Evolutionary conservation across 2,113 vertebrate genomes (phyloP).

Genomic region (Seriola aureovittata): DNA sequence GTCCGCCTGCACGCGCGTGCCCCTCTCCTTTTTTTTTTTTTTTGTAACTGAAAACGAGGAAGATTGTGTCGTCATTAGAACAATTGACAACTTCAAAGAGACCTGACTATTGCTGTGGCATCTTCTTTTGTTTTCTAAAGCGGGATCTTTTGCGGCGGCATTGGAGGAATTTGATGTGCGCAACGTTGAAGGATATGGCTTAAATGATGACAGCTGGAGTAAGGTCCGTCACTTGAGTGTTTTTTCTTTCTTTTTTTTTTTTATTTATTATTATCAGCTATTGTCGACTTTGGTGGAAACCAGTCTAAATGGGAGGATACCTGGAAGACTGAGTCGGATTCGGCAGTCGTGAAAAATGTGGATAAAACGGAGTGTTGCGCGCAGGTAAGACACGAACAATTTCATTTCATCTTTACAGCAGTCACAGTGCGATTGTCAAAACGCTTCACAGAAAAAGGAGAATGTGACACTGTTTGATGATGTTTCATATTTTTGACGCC

Average conservation of each 20-base stretch:
- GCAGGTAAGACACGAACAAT: conserved; percentile 81
- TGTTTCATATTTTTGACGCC: conserved; percentile 31
- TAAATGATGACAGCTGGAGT: conserved; percentile 82
- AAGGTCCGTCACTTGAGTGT: conserved; percentile 82
- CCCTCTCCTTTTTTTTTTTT: background rate
- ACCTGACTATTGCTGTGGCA: conserved; percentile 40
- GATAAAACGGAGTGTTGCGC: conserved; percentile 85
- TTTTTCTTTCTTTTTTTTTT: background rate
- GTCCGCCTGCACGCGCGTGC: conserved; percentile 45
- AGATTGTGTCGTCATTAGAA: conserved; percentile 4
- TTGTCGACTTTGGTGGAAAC: conserved; percentile 79
- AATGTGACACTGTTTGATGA: background rate
- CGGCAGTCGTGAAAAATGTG: conserved; percentile 83
- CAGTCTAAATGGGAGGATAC: conserved; percentile 83
- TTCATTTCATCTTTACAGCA: background rate
- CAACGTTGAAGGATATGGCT: conserved; percentile 74
- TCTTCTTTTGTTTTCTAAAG: background rate
- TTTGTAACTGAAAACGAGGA: conserved; percentile 10
- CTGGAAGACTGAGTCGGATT: conserved; percentile 83
- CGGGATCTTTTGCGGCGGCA: conserved; percentile 42
- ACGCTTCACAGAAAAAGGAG: background rate
- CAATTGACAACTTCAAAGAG: conserved; percentile 66
- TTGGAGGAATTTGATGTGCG: conserved; percentile 73
- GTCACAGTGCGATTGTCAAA: background rate
- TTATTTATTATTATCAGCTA: conserved; percentile 41